Conservation (phyloP, 2,797 vertebrate genomes). For the Micrastur ruficollis region DNA sequence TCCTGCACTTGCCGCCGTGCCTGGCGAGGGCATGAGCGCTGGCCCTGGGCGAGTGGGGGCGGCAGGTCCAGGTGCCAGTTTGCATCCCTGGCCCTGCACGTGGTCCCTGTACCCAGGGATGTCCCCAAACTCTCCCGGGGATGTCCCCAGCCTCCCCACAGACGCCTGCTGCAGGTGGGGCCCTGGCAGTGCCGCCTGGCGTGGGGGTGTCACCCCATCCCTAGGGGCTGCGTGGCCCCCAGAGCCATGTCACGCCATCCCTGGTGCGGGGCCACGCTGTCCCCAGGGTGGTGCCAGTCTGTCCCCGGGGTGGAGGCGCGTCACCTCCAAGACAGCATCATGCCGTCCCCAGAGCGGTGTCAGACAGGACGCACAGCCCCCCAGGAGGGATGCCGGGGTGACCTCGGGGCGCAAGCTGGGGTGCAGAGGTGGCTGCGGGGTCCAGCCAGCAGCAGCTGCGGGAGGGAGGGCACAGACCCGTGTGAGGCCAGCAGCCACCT, state of each 20-base stretch:
- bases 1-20: fast-evolving
- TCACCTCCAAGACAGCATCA: no score
- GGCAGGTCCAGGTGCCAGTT: fast-evolving
- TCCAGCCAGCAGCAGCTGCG: fast-evolving
- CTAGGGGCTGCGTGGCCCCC: neutral
- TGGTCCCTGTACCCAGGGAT: fast-evolving
- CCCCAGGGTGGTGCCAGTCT: fast-evolving
- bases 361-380: fast-evolving
- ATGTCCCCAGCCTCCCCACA: neutral
- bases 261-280: neutral
- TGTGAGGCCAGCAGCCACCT: neutral
- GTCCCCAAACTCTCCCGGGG: neutral
- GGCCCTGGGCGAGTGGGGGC: fast-evolving
- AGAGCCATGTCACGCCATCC: fast-evolving
- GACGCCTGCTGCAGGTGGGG: neutral
- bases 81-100: fast-evolving
- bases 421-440: fast-evolving
- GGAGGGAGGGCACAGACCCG: neutral
- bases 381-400: fast-evolving
- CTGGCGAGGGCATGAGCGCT: fast-evolving
- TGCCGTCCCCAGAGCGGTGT: neutral
- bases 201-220: fast-evolving
- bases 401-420: fast-evolving
- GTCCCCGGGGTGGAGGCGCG: neutral
- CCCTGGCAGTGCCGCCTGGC: fast-evolving